A percentile compares a stretch with the other conserved stretches of the same genome.
phyloP scores from a whole-genome alignment of 2,888 invertebrate genomes.

The Drosophila nr. medialis region DNA sequence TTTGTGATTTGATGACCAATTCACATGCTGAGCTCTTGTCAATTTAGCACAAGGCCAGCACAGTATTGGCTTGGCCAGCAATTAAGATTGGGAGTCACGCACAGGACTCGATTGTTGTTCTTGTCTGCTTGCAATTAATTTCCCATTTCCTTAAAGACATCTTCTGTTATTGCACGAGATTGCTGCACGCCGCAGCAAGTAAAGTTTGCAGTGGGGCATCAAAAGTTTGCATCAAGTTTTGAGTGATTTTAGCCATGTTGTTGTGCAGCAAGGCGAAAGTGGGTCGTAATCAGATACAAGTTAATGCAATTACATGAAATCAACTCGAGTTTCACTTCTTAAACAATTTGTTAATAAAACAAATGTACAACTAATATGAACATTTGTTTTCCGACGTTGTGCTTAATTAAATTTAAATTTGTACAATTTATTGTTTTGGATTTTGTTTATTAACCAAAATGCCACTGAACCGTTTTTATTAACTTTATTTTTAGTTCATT shows the following conservation, averaged over 20 bases:
- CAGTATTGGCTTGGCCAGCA: neutral
- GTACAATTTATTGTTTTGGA: no score
- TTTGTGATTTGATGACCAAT: conserved; percentile 11
- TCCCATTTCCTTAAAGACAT: conserved; percentile 30
- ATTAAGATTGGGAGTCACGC: conserved; percentile 21
- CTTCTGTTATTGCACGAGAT: conserved; percentile 21
- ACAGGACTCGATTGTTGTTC: conserved; percentile 4
- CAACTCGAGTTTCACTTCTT: neutral
- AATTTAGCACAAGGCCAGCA: conserved; percentile 17
- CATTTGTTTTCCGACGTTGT: neutral
- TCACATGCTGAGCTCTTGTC: neutral
- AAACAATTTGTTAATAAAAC: neutral
- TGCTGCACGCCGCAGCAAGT: conserved; percentile 7
- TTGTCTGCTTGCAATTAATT: conserved; percentile 31
- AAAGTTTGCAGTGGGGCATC: conserved; percentile 13
- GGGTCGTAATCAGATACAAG: neutral
- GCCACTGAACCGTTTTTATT: neutral
- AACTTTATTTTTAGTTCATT: neutral
- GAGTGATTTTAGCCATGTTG: conserved; percentile 36
- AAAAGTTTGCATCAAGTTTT: conserved; percentile 47
- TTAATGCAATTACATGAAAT: neutral
- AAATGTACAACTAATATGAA: neutral
- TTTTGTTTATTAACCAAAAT: neutral
- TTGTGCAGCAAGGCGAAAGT: neutral
- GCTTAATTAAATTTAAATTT: neutral